Evolutionary conservation across 2,113 vertebrate species (phyloP).

Genomic region (Heterotilapia buettikoferi): DNA sequence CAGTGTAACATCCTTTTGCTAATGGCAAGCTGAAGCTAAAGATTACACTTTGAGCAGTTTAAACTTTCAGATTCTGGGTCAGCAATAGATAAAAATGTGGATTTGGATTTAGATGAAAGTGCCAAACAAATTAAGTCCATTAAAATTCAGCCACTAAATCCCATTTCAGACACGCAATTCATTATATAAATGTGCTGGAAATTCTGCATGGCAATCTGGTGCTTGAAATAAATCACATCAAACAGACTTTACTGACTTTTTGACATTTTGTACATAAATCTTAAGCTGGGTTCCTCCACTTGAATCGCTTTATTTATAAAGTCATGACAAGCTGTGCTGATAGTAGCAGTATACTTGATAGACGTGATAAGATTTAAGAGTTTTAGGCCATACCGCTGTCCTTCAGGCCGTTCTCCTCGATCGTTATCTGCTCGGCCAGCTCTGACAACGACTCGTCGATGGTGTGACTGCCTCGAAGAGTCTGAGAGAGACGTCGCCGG

Average conservation of each 20-base stretch:
- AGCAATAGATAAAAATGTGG: neutral
- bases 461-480: slow-evolving; percentile 91
- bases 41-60: neutral
- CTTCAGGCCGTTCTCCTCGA: slow-evolving; percentile 92
- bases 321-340: neutral
- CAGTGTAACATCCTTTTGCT: neutral
- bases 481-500: slow-evolving; percentile 89
- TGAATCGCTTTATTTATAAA: neutral
- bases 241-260: neutral
- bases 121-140: neutral
- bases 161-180: neutral
- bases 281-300: neutral
- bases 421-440: slow-evolving; percentile 94
- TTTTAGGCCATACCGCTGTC: slow-evolving; percentile 80
- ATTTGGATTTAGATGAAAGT: neutral
- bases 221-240: neutral
- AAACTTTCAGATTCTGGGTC: neutral
- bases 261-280: neutral
- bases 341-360: neutral
- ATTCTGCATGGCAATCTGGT: neutral
- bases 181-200: neutral
- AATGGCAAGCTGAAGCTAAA: neutral
- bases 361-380: neutral
- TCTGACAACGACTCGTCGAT: slow-evolving; percentile 94
- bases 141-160: neutral